These are phyloP conservation scores for Tauraco hartlaubi DNA, from an alignment of 2,797 vertebrate species.

Conservation along the genomic window DNA sequence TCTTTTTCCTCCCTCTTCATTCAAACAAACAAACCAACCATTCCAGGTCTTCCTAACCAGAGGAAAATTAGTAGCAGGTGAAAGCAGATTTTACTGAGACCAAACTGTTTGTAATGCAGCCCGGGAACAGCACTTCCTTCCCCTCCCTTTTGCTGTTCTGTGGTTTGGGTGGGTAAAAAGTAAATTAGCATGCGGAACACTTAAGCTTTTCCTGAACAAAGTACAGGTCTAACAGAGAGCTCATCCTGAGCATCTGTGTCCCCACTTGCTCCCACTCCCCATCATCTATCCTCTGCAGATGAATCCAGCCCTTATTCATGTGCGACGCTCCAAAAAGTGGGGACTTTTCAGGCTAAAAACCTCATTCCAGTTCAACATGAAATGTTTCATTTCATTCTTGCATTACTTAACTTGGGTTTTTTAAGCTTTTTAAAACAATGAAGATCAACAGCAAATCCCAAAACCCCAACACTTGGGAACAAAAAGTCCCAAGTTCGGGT, in stretches of 20 bases:
- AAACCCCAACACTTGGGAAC: neutral
- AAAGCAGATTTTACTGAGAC: slow-evolving; percentile 58
- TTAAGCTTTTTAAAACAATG: neutral
- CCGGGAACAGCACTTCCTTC: neutral
- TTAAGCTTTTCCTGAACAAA: neutral
- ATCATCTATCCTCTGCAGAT: neutral
- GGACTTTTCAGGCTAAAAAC: neutral
- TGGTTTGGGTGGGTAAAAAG: neutral
- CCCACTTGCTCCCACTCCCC: neutral
- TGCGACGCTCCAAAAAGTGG: neutral
- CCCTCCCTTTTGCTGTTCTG: neutral
- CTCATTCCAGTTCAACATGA: neutral
- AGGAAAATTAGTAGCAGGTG: slow-evolving; percentile 72
- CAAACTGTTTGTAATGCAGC: slow-evolving; percentile 7
- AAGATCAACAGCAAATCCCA: neutral
- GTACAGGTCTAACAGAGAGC: neutral
- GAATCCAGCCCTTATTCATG: neutral
- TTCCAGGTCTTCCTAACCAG: slow-evolving; percentile 10
- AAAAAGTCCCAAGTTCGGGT: neutral
- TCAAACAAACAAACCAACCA: slow-evolving; percentile 5
- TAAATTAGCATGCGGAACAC: neutral
- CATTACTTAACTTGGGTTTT: neutral
- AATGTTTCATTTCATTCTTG: neutral
- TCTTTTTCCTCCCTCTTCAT: neutral
- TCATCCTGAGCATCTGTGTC: neutral